These are phyloP conservation scores for Dipodomys merriami DNA, from an alignment of 2,113 vertebrate species.

Conservation along the genomic window DNA sequence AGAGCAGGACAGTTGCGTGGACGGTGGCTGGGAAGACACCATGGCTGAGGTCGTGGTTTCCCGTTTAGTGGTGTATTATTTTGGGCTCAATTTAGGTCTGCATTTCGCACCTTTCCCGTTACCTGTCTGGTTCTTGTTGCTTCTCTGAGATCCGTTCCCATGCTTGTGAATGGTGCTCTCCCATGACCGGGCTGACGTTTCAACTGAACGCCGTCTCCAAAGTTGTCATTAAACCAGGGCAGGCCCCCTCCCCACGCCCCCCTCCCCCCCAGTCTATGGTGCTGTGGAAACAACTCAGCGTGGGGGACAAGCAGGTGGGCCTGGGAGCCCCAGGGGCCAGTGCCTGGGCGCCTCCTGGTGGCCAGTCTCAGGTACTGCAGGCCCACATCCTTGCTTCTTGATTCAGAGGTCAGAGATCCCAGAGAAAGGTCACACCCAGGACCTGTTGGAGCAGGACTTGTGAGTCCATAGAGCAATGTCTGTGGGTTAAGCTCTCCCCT, in stretches of 20 bases:
- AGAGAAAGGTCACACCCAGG: background rate
- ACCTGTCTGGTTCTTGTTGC: background rate
- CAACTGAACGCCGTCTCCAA: no score
- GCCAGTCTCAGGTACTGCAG: background rate
- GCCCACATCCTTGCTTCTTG: background rate
- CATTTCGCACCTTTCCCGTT: background rate
- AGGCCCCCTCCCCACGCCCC: no score
- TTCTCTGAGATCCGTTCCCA: background rate
- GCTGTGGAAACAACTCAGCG: background rate
- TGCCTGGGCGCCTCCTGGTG: accelerated
- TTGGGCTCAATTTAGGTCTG: background rate
- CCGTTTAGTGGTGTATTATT: no score
- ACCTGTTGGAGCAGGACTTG: background rate
- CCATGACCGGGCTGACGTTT: background rate
- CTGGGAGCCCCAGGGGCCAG: accelerated
- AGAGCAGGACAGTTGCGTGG: background rate
- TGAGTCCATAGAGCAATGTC: background rate
- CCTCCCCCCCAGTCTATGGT: no score
- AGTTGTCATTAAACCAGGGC: background rate
- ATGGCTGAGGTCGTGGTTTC: no score
- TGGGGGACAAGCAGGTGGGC: background rate
- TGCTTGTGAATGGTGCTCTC: no score
- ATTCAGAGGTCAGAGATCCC: background rate
- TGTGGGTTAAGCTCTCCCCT: background rate
- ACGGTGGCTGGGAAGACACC: background rate